A percentile compares a stretch with the other conserved stretches of the same genome.
Conservation (phyloP, 2,797 vertebrate species). For the Petrocephalus schoutedeni region DNA sequence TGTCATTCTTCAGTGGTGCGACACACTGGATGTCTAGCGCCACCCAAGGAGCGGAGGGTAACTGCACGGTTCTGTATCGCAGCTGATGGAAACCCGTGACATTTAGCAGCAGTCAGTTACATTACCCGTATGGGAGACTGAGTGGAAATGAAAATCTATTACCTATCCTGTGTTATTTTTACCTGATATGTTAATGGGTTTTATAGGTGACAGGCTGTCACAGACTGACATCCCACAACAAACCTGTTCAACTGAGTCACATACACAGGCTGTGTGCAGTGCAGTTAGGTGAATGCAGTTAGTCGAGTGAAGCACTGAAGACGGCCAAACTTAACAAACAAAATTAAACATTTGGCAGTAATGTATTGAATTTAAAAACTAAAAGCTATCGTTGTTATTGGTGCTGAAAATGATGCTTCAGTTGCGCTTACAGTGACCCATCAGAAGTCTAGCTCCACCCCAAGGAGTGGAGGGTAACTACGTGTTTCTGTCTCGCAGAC, state of each 20-base stretch:
- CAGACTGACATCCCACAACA: not conserved
- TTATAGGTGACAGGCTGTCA: not conserved
- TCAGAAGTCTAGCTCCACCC: not conserved
- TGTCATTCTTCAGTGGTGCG: not conserved
- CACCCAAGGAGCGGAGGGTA: not conserved
- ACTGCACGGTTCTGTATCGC: not conserved
- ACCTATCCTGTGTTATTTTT: not conserved
- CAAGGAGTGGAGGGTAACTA: not conserved
- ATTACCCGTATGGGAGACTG: not conserved
- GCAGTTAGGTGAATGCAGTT: no score
- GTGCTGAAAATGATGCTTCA: no score
- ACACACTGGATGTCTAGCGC: not conserved
- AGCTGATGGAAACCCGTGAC: not conserved
- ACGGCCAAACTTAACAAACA: no score
- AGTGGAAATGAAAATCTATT: not conserved
- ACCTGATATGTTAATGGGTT: not conserved
- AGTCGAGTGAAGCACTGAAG: no score
- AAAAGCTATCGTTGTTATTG: no score
- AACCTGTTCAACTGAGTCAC: not conserved
- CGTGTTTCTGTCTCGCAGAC: not conserved
- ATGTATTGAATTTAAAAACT: no score
- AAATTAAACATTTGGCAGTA: no score
- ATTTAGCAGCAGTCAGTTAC: not conserved
- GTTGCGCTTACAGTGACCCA: no score
- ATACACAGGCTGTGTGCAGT: no score